Evolutionary conservation across 2,888 invertebrate genomes (phyloP).

Genomic region (Athalia rosae): DNA sequence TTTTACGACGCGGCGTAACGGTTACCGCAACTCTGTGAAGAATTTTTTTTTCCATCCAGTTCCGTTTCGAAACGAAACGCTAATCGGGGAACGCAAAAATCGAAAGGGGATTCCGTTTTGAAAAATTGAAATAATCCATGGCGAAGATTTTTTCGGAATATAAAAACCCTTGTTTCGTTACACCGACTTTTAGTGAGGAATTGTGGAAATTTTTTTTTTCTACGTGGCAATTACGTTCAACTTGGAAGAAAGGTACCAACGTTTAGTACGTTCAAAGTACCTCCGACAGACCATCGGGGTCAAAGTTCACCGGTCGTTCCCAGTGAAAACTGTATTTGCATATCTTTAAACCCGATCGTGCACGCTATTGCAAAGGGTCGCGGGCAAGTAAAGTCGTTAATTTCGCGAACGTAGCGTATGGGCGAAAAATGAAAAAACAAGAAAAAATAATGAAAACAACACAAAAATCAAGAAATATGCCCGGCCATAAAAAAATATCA

Average conservation of each 20-base stretch:
- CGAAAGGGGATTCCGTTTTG: no score
- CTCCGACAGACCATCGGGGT: constrained; percentile 15
- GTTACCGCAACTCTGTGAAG: no score
- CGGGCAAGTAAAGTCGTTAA: constrained; percentile 1
- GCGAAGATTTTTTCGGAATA: no score
- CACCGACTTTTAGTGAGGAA: no score
- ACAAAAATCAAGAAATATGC: neutral
- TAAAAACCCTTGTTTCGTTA: no score
- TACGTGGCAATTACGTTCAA: no score
- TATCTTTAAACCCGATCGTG: constrained; percentile 33
- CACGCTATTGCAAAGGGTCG: constrained; percentile 4
- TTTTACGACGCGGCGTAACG: no score
- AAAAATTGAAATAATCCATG: no score
- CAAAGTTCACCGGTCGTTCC: constrained; percentile 35
- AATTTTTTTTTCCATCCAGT: no score
- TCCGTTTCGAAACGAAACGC: no score
- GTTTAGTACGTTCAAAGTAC: neutral
- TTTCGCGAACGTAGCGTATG: neutral
- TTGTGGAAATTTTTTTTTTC: no score
- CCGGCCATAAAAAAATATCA: neutral
- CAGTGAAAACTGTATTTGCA: constrained; percentile 23
- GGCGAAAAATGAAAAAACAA: neutral
- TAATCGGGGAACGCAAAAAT: no score
- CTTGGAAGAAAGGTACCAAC: neutral
- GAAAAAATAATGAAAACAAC: neutral